Conservation (phyloP, 64 coral and sea anemone species). For the Stichodactyla mertensii region DNA sequence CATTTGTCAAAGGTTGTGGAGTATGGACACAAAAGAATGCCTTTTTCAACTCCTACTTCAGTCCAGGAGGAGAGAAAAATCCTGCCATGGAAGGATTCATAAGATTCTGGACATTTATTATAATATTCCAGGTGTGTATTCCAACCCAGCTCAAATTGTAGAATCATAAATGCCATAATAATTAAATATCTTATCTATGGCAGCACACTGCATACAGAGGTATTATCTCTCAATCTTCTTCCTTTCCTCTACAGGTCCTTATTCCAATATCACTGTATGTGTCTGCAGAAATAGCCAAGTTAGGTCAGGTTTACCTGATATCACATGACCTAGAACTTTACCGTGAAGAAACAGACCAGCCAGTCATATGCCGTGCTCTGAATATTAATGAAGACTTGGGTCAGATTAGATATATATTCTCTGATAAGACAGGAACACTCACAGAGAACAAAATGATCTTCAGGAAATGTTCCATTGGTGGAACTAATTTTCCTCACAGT, state of each 20-base stretch:
- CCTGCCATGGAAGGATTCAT: conserved; percentile 81
- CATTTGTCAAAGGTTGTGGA: conserved; percentile 68
- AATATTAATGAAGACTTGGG: conserved; percentile 99
- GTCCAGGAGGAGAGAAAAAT: conserved; percentile 52
- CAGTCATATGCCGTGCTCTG: conserved; percentile 80
- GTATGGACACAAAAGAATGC: conserved; percentile 68
- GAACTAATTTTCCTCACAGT: conserved; percentile 83
- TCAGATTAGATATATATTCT: conserved; percentile 97
- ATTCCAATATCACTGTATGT: conserved; percentile 96
- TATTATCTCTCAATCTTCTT: background rate
- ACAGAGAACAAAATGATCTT: conserved; percentile 99
- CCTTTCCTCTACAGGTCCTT: conserved; percentile 52
- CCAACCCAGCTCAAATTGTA: too few species aligned
- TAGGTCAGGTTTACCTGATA: conserved; percentile 89
- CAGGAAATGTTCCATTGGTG: conserved; percentile 83
- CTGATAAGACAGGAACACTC: conserved; percentile 98
- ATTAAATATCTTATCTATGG: too few species aligned
- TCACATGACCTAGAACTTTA: conserved; percentile 82
- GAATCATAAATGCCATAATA: too few species aligned
- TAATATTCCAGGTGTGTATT: conserved; percentile 84
- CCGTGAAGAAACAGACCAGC: conserved; percentile 80
- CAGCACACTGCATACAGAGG: too few species aligned
- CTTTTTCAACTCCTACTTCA: conserved; percentile 81
- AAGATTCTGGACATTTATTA: conserved; percentile 97
- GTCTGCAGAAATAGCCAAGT: conserved; percentile 92